A percentile compares a stretch with the other conserved stretches of the same genome.
Evolutionary conservation across 2,888 invertebrate species (phyloP).

Genomic region (Volucella bombylans): DNA sequence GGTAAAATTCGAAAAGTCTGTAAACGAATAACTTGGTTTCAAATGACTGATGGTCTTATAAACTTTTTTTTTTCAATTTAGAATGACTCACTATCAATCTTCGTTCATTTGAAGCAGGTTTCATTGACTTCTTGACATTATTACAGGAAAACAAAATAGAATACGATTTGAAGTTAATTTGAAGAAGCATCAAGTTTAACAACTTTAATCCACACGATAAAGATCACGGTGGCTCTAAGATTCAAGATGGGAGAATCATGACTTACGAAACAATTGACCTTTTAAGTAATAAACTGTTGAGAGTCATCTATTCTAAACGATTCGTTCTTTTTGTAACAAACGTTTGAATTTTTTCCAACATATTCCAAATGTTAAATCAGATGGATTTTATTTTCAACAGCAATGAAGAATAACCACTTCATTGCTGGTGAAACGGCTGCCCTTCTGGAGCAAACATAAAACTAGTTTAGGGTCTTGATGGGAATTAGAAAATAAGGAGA

Average conservation of each 20-base stretch:
- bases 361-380: too few species aligned
- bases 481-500: too few species aligned
- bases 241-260: slow-evolving; percentile 36
- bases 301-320: slow-evolving; percentile 2
- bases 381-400: too few species aligned
- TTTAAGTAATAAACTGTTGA: slow-evolving; percentile 1
- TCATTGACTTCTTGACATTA: background rate
- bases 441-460: too few species aligned
- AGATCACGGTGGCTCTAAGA: background rate
- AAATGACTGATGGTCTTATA: too few species aligned
- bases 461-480: too few species aligned
- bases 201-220: slow-evolving; percentile 18
- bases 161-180: background rate
- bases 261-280: slow-evolving; percentile 41
- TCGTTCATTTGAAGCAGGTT: background rate
- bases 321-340: background rate
- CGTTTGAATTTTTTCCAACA: too few species aligned
- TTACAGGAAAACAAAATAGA: background rate
- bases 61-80: background rate
- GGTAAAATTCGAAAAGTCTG: too few species aligned
- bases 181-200: background rate
- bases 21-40: too few species aligned
- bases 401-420: too few species aligned
- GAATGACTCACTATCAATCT: background rate
- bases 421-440: too few species aligned